These are phyloP conservation scores for Notothenia coriiceps DNA, from an alignment of 2,113 vertebrate genomes.

Conservation along the genomic window DNA sequence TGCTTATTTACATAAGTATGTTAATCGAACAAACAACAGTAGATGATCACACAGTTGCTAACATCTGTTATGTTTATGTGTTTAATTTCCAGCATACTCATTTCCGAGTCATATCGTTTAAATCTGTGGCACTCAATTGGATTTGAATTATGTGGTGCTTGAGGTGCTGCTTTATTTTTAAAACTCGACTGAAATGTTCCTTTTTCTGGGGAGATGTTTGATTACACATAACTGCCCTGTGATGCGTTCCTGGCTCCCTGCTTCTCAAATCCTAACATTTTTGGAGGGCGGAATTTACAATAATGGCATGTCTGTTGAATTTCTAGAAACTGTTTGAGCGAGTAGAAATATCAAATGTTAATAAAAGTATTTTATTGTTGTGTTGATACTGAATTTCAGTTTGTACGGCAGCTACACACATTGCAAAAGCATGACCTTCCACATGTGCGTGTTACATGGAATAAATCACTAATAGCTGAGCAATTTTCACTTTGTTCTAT, in stretches of 20 bases:
- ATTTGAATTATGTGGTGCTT: conserved; percentile 18
- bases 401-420: neutral
- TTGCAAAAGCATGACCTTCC: conserved; percentile 9
- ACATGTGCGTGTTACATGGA: conserved; percentile 19
- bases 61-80: conserved; percentile 6
- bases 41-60: neutral
- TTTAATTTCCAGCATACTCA: neutral
- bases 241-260: neutral
- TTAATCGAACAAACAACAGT: neutral
- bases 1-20: neutral
- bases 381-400: neutral
- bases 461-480: conserved; percentile 54
- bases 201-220: conserved; percentile 23
- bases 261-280: neutral
- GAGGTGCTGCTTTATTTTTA: neutral
- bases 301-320: neutral
- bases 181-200: conserved; percentile 11
- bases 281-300: conserved; percentile 7
- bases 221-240: neutral
- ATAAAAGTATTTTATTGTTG: neutral
- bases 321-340: neutral
- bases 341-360: neutral
- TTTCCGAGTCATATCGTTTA: neutral
- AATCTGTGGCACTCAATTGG: neutral
- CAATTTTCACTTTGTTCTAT: conserved; percentile 35